phyloP scores from a whole-genome alignment of 2,888 invertebrate species.

The Dynastes hyllus region DNA sequence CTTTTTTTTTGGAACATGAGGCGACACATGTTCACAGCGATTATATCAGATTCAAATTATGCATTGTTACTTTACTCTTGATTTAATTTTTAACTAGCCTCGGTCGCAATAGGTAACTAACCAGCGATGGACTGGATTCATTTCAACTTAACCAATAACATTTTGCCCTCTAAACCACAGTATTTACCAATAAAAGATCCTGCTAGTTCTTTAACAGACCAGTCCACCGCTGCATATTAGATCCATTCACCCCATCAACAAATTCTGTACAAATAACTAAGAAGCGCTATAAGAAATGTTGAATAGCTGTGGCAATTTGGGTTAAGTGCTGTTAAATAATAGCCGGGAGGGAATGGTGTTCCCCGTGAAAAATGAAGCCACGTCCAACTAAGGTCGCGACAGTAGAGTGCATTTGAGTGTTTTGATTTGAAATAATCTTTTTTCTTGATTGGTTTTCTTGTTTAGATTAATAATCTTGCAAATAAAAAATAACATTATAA shows the following conservation, averaged over 20 bases:
- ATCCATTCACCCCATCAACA: constrained; percentile 51
- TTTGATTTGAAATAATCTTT: constrained; percentile 13
- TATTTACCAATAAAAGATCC: not conserved
- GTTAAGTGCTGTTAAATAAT: constrained; percentile 68
- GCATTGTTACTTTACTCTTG: constrained; percentile 57
- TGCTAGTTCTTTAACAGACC: not conserved
- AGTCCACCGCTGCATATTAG: constrained; percentile 37
- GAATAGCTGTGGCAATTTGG: constrained; percentile 65
- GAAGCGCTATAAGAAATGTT: constrained; percentile 60
- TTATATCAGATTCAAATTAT: constrained; percentile 58
- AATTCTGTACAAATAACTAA: constrained; percentile 53
- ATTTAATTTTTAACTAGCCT: constrained; percentile 64
- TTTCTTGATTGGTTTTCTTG: constrained; percentile 11
- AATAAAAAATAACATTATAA: constrained; percentile 61
- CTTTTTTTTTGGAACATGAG: constrained; percentile 60
- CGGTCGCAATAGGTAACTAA: constrained; percentile 60
- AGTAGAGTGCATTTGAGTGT: constrained; percentile 55
- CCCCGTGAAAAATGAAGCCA: constrained; percentile 57
- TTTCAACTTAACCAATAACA: no score
- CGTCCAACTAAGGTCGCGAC: constrained; percentile 57
- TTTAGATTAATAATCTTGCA: constrained; percentile 61
- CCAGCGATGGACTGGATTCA: constrained; percentile 48
- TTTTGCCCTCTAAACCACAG: no score
- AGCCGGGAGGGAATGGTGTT: constrained; percentile 60
- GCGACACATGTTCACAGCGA: constrained; percentile 62